Evolutionary conservation across 1,140 invertebrate genomes (phyloP).

Genomic region (Drosophila nasuta): DNA sequence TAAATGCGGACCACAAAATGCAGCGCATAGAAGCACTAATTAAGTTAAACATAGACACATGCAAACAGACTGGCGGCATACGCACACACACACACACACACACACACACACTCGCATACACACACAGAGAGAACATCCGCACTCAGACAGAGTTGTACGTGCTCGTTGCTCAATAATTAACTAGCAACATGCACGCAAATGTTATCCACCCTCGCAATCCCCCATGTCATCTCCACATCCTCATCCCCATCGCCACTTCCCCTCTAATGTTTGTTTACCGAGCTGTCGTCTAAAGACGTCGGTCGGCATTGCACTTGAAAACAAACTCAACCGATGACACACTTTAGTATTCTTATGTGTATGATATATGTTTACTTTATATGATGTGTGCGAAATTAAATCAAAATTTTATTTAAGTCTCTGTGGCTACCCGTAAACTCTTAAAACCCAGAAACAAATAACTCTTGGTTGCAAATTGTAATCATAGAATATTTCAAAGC

Average conservation of each 20-base stretch:
- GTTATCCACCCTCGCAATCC: slow-evolving; percentile 33
- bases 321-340: neutral
- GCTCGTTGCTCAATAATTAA: slow-evolving; percentile 76
- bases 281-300: slow-evolving; percentile 42
- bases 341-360: too few species aligned
- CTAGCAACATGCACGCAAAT: slow-evolving; percentile 75
- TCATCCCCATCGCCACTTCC: neutral
- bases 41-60: slow-evolving; percentile 80
- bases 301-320: slow-evolving; percentile 74
- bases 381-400: too few species aligned
- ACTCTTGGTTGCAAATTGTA: too few species aligned
- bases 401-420: too few species aligned
- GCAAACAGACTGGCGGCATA: slow-evolving; percentile 61
- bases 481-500: too few species aligned
- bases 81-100: slow-evolving; percentile 10
- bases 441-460: too few species aligned
- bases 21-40: slow-evolving; percentile 75
- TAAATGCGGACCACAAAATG: slow-evolving; percentile 79
- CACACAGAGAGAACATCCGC: neutral
- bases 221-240: neutral
- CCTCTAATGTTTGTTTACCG: slow-evolving; percentile 37
- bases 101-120: slow-evolving; percentile 31
- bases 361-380: too few species aligned
- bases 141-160: slow-evolving; percentile 59
- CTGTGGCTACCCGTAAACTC: too few species aligned